Evolutionary conservation across 37 sponge, comb jelly and placozoan genomes (phyloP).

Genomic region (Hexactinellida sp.): DNA sequence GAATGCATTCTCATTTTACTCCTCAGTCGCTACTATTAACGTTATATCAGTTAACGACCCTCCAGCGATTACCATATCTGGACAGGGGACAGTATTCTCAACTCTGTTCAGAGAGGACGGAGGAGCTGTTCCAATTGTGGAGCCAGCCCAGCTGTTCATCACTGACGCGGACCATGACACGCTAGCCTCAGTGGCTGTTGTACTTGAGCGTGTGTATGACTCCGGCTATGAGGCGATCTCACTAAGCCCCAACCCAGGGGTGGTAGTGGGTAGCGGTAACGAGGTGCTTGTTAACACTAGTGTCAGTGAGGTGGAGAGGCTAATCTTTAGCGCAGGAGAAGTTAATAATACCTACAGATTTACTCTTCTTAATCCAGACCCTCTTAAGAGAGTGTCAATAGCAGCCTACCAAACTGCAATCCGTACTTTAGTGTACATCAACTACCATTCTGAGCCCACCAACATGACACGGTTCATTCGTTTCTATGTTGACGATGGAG

Average conservation of each 20-base stretch:
- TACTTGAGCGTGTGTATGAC: conserved; percentile 33
- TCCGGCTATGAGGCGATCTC: conserved; percentile 31
- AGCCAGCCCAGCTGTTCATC: conserved; percentile 32
- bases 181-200: conserved; percentile 35
- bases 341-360: not conserved
- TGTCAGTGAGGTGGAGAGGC: not conserved
- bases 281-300: not conserved
- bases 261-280: not conserved
- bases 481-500: conserved; percentile 48
- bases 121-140: conserved; percentile 44
- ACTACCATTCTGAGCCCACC: conserved; percentile 43
- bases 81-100: conserved; percentile 21
- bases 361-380: not conserved
- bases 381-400: conserved; percentile 15
- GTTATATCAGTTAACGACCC: conserved; percentile 57
- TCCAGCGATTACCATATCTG: conserved; percentile 32
- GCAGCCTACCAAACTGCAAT: conserved; percentile 49
- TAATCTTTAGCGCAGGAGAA: not conserved
- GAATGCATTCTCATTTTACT: conserved; percentile 53
- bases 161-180: conserved; percentile 45
- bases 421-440: conserved; percentile 39
- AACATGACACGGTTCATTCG: conserved; percentile 51
- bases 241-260: not conserved
- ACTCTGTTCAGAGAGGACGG: conserved; percentile 48
- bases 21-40: conserved; percentile 20